Evolutionary conservation across 2,797 vertebrate genomes (phyloP), one percentile per base, ranked within the genome.

Genomic region (Acomys russatus): DNA sequence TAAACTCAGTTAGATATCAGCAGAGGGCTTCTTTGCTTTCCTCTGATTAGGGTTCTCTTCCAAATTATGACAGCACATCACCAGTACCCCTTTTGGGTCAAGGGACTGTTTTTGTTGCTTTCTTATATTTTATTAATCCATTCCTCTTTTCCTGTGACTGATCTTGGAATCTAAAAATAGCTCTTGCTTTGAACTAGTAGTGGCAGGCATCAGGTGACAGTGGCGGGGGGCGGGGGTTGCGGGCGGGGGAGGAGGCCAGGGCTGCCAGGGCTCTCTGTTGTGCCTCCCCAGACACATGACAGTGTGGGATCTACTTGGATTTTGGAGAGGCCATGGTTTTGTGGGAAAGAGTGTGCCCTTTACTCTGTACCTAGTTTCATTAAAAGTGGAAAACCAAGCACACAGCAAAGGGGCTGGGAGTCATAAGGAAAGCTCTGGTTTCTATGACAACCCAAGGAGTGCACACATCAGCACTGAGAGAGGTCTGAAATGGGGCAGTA

Each of bases 391-490:
- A 97, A 97, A 94, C 91, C 88, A 97, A 98, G 97, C 78, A 97
- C 96, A 96, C n/a, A 94, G 92, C 95, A 94, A 95, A 97, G 93
- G 89, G 80, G 71, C 93, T 89, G 76, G 63, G 95, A 94, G 95
- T 97, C 94, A 97, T 63, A 66, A 92, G 95, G 92, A 97, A 97
- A 94, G 92, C 96, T 96, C 84, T 38, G 9, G 98, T 98, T 98
- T 98, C 98, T 97, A 98, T 98, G 98, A 97, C 98, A 98, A 98
- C 98, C 79, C 88, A 92, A 97, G 68, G 95, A 90, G 71, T 59
- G 33, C 15, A 84, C 30, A 92, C 91, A 94, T 94, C 94, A 95
- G 95, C 96, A 90, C 88, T 64, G 89, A 33, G 8, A 97, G 96
- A 96, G 96, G 95, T 97, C 97, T 97, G 95, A 95, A 91, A 89